Base-by-base conservation (phyloP, 2,888 invertebrate genomes). In the Eupithecia centaureata region DNA sequence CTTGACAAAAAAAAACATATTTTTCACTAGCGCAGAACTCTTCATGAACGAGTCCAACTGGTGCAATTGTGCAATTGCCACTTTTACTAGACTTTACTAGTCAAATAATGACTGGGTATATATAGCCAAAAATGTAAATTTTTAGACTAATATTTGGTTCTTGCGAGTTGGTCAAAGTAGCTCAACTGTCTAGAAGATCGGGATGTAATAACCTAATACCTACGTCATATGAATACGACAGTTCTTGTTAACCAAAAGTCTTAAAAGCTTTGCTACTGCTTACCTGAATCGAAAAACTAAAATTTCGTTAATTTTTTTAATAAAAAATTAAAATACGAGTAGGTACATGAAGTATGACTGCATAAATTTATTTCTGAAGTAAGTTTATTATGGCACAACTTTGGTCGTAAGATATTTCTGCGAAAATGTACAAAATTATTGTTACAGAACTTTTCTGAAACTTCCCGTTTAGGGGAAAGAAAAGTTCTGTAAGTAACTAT, bases 371-470 rank as follows among this genome's bases (percentile, higher is more conserved):
- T 57, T 61, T 64, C 32, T 13, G 52, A 57, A 61, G 67, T 66
- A 54, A 13, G 59, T 64, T 61, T 57, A 61, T 68, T 58, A 68
- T 58, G 61, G 42, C 32, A 5, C 18, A 68, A 65, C 58, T 68
- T 68, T 25, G 28, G 58, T 61, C 68, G 61, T 68, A 61, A 65
- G 61, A 67, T 58, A 64, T 61, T 63, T 68, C 60, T 51, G 30
- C 56, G 28, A 33, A 28, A 63, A 56, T 5, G n/a, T 18, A 42
- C 28, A 30, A 54, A 66, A 62, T 58, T 62, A 93, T 94, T 94
- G 25, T 57, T 66, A 32, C 35, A 57, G 47, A 51, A 27, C 18
- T 57, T 61, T 63, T 28, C 52, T n/a, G 38, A 63, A 27, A 54
- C 63, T 63, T 54, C 3, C 27, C 58, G 51, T 33, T 25, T 22